Evolutionary conservation across 2,888 invertebrate species (phyloP), one percentile per base, ranked within the genome.

Genomic region (Drosophila anomalata): DNA sequence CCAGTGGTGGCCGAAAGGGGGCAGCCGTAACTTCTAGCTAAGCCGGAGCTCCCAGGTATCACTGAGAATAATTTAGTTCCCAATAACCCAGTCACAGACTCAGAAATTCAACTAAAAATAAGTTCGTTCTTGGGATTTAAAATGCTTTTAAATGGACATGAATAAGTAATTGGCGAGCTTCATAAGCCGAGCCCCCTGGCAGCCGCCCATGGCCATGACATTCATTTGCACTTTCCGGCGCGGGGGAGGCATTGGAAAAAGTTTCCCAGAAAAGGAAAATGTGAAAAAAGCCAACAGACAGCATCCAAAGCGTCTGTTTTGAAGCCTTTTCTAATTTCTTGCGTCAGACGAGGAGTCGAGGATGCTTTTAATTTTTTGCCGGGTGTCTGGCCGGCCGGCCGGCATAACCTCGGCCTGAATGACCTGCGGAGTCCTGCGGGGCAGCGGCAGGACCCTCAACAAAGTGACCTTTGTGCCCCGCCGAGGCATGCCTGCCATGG

Each of bases 401-500:
- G 42, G 56, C 61, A 68, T 81, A 81, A 75, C 77, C 76, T 65
- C 54, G 78, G 65, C 66, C 44, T 52, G 44, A 36, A 58, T 39
- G 17, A 51, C 39, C n/a, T 54, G 24, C 26, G 47, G 36, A 36
- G n/a, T 14, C 36, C 42, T 22, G 20, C 41, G 6, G 41, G 41
- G 41, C 17, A 17, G 41, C 8, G 14, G 41, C 41, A 5, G n/a
- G 36, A 6, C 17, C 17, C 56, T 73, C 78, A 84, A 73, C 84
- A 80, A 82, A 85, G 80, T 86, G 78, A 83, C 87, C 81, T 82
- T 86, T 82, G 76, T 73, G 69, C 63, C 60, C 39, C 22, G 53
- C 76, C 29, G 9, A 29, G 29, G 29, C 8, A 29, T 9, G 9
- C 29, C 9, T 29, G 29, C 7, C 29, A 3, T 3, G 8, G 2